Evolutionary conservation across 1,140 invertebrate species (phyloP), one percentile per base, ranked within the genome.

Genomic region (Ericerus pela): DNA sequence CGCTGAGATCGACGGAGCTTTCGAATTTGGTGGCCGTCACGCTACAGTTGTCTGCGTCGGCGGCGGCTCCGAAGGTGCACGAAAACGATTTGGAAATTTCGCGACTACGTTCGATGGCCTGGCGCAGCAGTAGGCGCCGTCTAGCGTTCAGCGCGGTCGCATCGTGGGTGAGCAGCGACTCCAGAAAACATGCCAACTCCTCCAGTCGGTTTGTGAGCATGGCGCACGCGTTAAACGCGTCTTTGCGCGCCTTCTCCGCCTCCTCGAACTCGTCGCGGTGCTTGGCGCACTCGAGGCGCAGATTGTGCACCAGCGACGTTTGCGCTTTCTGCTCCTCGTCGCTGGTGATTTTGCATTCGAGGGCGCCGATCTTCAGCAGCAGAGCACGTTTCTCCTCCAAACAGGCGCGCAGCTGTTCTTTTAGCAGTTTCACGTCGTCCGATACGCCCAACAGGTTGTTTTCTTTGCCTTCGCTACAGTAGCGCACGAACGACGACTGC

Each of bases 141-240:
- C 73, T 70, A 1, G 64, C 65, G 1, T 75, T 73, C 24, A 79
- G 28, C 11, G 30, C 54, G 20, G 58, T 57, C 2, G 3, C 69
- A 60, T 80, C 80, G 59, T 82, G 74, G 53, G 76, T 77, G 6
- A 85, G 64, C 43, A 85, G 67, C 33, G 80, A 80, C 61, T 83
- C 80, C 14, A 85, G 67, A 63, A 85, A 84, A 43, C 75, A 74
- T 1, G 81, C 79, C 56, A 85, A 65, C 61, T 84, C 82, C 64
- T 83, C 79, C 26, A 85, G 65, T 3, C 81, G 72, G 28, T 70
- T 74, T 14, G 77, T 78, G 18, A 84, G 65, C 28, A 82, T 63
- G 54, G 75, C 66, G 64, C 80, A 77, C 0, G 81, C 77, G 63
- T 82, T 78, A 11, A 73, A 68, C 51, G 81, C 77, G 64, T 84